Percentiles rank a stretch among this genome's conserved stretches.
Evolutionary conservation across 2,797 vertebrate genomes (phyloP).

Genomic region (Enteromius viviparus): DNA sequence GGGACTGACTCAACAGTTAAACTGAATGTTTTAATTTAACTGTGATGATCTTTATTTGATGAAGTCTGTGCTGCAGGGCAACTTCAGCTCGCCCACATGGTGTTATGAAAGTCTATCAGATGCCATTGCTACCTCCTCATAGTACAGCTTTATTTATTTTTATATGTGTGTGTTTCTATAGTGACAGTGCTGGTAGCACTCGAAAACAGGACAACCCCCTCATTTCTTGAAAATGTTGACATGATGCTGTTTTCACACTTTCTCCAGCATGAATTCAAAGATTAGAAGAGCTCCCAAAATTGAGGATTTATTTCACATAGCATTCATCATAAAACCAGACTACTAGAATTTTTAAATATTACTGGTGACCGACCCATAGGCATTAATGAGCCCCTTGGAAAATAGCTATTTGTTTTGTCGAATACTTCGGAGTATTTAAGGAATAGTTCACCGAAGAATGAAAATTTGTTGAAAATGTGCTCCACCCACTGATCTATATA

Average conservation of each 20-base stretch:
- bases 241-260: constrained; percentile 19
- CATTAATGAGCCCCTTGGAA: background rate
- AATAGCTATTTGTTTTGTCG: background rate
- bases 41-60: constrained; percentile 34
- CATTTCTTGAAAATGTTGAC: constrained; percentile 4
- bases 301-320: background rate
- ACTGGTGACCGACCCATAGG: background rate
- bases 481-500: too few relatives aligned
- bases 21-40: constrained; percentile 23
- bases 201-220: constrained; percentile 10
- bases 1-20: constrained; percentile 2
- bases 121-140: constrained; percentile 25
- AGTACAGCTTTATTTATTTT: constrained; percentile 34
- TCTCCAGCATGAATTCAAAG: background rate
- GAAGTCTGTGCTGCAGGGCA: constrained; percentile 21
- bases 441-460: background rate
- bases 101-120: constrained; percentile 43
- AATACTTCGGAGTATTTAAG: background rate
- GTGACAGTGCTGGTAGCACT: constrained; percentile 31
- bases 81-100: constrained; percentile 27
- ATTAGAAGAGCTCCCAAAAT: background rate
- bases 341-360: background rate
- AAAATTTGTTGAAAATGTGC: background rate
- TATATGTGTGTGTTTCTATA: constrained; percentile 39
- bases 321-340: background rate